Base-by-base conservation (phyloP, 2,113 vertebrate species). In the Dascyllus trimaculatus region DNA sequence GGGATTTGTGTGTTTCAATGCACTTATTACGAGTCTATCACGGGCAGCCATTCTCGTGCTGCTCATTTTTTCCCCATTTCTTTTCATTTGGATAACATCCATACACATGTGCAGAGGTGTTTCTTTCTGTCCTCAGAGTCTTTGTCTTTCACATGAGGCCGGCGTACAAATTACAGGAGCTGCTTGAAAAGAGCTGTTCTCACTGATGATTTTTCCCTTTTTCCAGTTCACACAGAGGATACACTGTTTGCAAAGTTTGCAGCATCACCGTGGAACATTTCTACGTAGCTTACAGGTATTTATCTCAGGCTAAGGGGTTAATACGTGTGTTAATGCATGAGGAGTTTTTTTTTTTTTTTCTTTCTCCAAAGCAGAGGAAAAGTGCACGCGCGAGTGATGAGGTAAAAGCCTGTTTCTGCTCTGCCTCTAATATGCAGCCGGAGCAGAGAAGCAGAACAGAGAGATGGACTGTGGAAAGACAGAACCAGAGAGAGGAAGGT, bases 141-240 rank as follows among this genome's bases (percentile, higher is more conserved):
- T 62, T 40, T n/a, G 38, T 73, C 67, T 56, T 84, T 81, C 57
- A 22, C 63, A 75, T 85, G 67, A 77, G 62, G 53, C 46, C 59
- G 11, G 51, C 25, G 73, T 85, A 76, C 88, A 90, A 75, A 86
- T 83, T 84, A 60, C 68, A 71, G 66, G 24, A 18, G 43, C 60
- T 45, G 71, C 81, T 74, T 84, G 71, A 86, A 70, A 80, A 78
- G 59, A 78, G 59, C 72, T 8, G n/a, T n/a, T n/a, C n/a, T n/a
- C n/a, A n/a, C n/a, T n/a, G n/a, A n/a, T n/a, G n/a, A n/a, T 4
- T 45, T 24, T 69, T 45, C 45, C 52, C 6, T 45, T 69, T 46
- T 54, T 62, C n/a, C 14, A 56, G 52, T 69, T 69, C 66, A 69
- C 52, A 57, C 19, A 21, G 38, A 57, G 52, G 66, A 45, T 9